Conservation (phyloP, 2,113 vertebrate species). For the Sebastes schlegelii region DNA sequence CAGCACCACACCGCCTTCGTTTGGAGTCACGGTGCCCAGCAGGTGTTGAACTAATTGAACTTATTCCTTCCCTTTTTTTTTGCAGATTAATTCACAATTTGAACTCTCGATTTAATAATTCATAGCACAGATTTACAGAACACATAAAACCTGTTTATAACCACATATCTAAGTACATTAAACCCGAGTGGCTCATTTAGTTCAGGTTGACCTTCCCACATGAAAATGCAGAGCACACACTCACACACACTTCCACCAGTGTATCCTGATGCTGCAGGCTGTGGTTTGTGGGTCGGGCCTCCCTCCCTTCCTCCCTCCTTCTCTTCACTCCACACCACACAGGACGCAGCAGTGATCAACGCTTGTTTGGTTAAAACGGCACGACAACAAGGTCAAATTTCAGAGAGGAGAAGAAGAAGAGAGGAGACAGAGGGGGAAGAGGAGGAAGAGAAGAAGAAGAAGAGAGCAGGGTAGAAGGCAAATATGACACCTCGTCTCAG, state of each 20-base stretch:
- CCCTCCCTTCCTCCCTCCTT: background rate
- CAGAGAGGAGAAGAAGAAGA: constrained; percentile 24
- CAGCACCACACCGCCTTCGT: background rate
- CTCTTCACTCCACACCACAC: background rate
- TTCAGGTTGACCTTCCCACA: background rate
- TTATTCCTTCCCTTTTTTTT: background rate
- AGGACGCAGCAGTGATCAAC: constrained; percentile 46
- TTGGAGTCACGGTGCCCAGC: background rate
- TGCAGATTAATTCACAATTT: background rate
- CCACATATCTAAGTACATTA: background rate
- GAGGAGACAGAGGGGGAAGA: constrained; percentile 28
- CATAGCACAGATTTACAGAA: too few relatives aligned
- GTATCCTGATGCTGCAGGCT: constrained; percentile 28
- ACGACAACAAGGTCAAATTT: constrained; percentile 52
- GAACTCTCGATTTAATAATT: background rate
- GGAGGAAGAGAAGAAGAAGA: constrained; percentile 1
- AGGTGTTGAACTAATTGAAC: background rate
- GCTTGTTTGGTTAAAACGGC: constrained; percentile 59
- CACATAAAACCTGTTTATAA: too few relatives aligned
- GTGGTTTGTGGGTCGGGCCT: constrained; percentile 18
- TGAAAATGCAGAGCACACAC: constrained; percentile 14
- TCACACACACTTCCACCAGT: background rate
- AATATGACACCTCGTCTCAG: constrained; percentile 70
- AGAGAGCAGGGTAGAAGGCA: constrained; percentile 22
- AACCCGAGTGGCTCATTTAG: constrained; percentile 13